phyloP scores from a whole-genome alignment of 2,888 invertebrate species.

The Eledona agricola region DNA sequence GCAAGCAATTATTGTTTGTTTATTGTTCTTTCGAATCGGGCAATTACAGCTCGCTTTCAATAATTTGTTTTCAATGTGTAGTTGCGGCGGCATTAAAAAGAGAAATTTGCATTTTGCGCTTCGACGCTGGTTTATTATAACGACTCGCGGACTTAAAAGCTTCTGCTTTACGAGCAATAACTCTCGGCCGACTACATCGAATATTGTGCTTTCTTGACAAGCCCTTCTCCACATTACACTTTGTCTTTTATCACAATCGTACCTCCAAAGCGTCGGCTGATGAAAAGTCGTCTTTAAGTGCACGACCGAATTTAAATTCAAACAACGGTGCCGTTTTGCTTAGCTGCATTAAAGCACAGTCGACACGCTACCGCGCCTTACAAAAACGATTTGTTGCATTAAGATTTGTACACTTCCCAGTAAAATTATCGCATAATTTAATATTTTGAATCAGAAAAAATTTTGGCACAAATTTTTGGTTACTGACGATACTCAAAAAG shows the following conservation, averaged over 20 bases:
- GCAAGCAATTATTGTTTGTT: constrained; percentile 19
- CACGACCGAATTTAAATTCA: constrained; percentile 25
- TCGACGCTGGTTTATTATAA: constrained; percentile 16
- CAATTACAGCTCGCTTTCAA: constrained; percentile 6
- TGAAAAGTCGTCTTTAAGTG: constrained; percentile 17
- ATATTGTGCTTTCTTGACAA: constrained; percentile 14
- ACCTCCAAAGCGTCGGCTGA: constrained; percentile 2
- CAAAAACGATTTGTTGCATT: too few species aligned
- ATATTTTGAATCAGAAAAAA: too few species aligned
- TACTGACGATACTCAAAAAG: too few species aligned
- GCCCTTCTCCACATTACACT: constrained; percentile 10
- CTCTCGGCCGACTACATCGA: constrained; percentile 14
- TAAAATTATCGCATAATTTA: too few species aligned
- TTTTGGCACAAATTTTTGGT: too few species aligned
- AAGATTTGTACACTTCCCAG: too few species aligned
- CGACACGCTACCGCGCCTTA: constrained; percentile 5
- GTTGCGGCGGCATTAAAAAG: constrained; percentile 10
- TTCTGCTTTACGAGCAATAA: constrained; percentile 27
- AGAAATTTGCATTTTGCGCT: constrained; percentile 21
- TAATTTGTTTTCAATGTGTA: constrained; percentile 11
- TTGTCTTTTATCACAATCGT: constrained; percentile 19
- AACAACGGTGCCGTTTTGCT: constrained; percentile 12
- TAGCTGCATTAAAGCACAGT: constrained; percentile 16
- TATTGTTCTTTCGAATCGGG: constrained; percentile 5
- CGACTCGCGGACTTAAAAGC: constrained; percentile 19